phyloP scores from a whole-genome alignment of 2,888 invertebrate species.

The Drosophila infuscata region DNA sequence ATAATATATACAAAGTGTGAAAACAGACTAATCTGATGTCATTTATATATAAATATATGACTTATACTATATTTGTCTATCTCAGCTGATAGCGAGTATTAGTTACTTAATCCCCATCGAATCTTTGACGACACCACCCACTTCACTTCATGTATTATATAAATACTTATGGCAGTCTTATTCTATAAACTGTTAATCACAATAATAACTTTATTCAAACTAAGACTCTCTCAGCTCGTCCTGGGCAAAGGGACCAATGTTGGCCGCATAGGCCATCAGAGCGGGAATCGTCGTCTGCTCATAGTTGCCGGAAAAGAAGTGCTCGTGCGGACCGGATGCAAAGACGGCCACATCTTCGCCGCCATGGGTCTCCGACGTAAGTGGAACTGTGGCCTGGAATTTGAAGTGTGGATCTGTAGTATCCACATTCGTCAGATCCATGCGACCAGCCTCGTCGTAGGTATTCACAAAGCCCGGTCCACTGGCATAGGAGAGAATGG shows the following conservation, averaged over 20 bases:
- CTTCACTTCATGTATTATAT: not conserved
- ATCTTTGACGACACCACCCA: not conserved
- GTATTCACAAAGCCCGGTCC: constrained; percentile 88
- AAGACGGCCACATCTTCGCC: constrained; percentile 92
- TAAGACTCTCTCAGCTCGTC: constrained; percentile 43
- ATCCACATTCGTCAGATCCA: constrained; percentile 66
- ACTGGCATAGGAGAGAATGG: constrained; percentile 90
- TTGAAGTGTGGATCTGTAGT: constrained; percentile 67
- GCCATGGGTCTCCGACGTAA: constrained; percentile 89
- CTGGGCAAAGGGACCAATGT: constrained; percentile 87
- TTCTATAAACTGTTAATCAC: constrained; percentile 19
- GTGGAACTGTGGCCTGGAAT: constrained; percentile 88
- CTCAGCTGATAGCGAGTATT: not conserved
- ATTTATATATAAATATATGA: not conserved
- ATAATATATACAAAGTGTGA: not conserved
- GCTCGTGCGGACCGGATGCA: constrained; percentile 91
- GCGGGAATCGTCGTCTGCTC: constrained; percentile 92
- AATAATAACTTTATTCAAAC: constrained; percentile 29
- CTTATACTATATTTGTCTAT: not conserved
- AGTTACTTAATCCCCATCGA: not conserved
- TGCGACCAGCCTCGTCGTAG: constrained; percentile 60
- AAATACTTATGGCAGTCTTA: constrained; percentile 5
- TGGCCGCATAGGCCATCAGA: constrained; percentile 89
- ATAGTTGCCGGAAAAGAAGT: constrained; percentile 91
- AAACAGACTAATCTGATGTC: not conserved